phyloP scores from a whole-genome alignment of 1,140 invertebrate genomes.

The Drosophila sucinea region DNA sequence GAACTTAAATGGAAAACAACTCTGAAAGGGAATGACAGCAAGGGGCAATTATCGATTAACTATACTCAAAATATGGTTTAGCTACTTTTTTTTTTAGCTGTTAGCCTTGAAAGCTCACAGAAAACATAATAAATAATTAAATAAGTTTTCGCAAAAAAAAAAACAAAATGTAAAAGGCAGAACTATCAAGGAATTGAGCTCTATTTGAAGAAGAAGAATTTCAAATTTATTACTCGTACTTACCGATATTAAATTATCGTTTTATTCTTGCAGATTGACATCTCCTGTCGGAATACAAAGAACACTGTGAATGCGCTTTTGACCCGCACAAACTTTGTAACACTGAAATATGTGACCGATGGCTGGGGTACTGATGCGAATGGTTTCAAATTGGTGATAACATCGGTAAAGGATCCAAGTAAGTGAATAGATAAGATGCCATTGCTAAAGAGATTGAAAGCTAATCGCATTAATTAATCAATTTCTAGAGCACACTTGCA shows the following conservation, averaged over 20 bases:
- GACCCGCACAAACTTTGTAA: constrained; percentile 96
- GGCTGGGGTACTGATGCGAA: constrained; percentile 94
- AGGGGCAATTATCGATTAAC: too few species aligned
- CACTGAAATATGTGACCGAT: constrained; percentile 96
- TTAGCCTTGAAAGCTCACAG: too few species aligned
- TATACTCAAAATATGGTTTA: too few species aligned
- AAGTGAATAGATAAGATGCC: constrained; percentile 84
- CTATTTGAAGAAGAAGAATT: too few species aligned
- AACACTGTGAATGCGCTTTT: constrained; percentile 93
- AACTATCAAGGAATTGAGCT: too few species aligned
- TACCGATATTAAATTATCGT: not conserved
- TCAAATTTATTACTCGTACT: too few species aligned
- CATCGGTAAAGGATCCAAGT: constrained; percentile 96
- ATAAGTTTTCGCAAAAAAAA: too few species aligned
- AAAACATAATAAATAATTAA: too few species aligned
- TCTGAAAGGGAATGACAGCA: not conserved
- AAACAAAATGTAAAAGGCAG: too few species aligned
- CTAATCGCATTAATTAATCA: constrained; percentile 17
- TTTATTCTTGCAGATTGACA: constrained; percentile 88
- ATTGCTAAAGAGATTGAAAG: not conserved
- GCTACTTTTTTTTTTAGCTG: too few species aligned
- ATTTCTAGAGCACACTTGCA: constrained; percentile 92
- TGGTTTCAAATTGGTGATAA: constrained; percentile 96
- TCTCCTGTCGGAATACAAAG: constrained; percentile 95
- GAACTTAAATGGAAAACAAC: not conserved